phyloP scores from a whole-genome alignment of 2,113 vertebrate species.

The Eudyptes chrysolophus region DNA sequence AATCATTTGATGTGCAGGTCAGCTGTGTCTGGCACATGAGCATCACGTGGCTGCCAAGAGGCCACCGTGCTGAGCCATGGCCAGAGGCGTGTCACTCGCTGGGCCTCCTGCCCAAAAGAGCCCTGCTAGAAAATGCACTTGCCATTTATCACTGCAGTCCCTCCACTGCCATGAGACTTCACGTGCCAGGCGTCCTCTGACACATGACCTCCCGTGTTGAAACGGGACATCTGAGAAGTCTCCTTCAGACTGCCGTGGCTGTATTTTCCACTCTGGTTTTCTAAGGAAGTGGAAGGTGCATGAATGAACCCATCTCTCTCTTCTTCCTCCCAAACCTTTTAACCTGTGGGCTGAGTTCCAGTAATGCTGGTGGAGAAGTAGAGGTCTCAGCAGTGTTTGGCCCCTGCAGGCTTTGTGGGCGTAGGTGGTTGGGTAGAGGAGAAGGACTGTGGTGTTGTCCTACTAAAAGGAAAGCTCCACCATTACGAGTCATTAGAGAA shows the following conservation, averaged over 20 bases:
- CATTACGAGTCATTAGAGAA: not conserved
- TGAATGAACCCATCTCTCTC: not conserved
- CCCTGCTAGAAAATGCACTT: not conserved
- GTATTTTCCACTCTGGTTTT: not conserved
- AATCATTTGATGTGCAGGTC: not conserved
- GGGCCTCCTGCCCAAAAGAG: not conserved
- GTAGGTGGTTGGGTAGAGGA: not conserved
- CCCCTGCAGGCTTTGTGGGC: not conserved
- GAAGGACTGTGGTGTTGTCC: accelerated
- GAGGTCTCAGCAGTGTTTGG: not conserved
- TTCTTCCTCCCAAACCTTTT: not conserved
- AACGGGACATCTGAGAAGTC: not conserved
- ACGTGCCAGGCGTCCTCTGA: not conserved
- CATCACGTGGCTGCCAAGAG: not conserved
- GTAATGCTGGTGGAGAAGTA: not conserved
- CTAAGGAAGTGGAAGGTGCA: not conserved
- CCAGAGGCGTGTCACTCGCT: not conserved
- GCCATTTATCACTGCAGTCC: not conserved
- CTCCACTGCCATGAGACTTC: not conserved
- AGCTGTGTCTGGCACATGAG: not conserved
- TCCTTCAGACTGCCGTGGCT: not conserved
- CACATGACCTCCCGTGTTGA: not conserved
- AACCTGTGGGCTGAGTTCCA: not conserved
- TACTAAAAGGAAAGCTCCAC: not conserved
- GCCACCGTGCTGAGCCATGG: accelerated